Base-by-base conservation (phyloP, 2,888 invertebrate species). In the Drosophila anomelani region DNA sequence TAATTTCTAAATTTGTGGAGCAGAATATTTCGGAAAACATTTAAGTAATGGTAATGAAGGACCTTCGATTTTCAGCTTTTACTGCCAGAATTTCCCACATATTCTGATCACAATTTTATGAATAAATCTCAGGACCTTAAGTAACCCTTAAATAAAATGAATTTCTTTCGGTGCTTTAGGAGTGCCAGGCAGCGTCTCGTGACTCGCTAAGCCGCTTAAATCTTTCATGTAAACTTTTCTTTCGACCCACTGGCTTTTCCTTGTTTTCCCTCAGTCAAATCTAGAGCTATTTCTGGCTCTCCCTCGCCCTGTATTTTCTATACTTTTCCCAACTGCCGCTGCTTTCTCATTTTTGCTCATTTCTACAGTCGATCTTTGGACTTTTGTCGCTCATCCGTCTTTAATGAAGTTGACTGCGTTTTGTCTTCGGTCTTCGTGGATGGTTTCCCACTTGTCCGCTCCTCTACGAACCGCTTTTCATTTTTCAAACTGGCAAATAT, bases 151-250 rank as follows among this genome's bases (percentile, higher is more conserved):
- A 12, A n/a, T n/a, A 49, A 32, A 32, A 6, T 32, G 0, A 7
- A 8, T 41, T 60, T 60, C 15, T 58, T 23, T 23, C 10, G 0
- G 60, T 58, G 59, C 17, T 15, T 3, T 13, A 15, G 10, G 15
- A 15, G 20, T 10, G 23, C 10, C 51, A 36, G 51, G 23, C 20
- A 34, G 59, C 29, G 51, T 51, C 43, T 44, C 10, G 26, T 17
- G 82, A 82, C 76, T 86, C 80, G 76, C 88, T 89, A 84, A 87
- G 88, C 88, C 86, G 76, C 78, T 88, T 89, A 90, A 87, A 82
- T 87, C 87, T 79, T 79, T 81, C 79, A 81, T 89, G 89, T 87
- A 89, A 89, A 87, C 88, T 89, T 89, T 79, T 69, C 64, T 56
- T 49, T 26, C 59, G 12, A 43, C 63, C 43, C 74, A 51, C 56